Evolutionary conservation across 1,140 invertebrate genomes (phyloP).

Genomic region (Pseudachorutes palmiensis): DNA sequence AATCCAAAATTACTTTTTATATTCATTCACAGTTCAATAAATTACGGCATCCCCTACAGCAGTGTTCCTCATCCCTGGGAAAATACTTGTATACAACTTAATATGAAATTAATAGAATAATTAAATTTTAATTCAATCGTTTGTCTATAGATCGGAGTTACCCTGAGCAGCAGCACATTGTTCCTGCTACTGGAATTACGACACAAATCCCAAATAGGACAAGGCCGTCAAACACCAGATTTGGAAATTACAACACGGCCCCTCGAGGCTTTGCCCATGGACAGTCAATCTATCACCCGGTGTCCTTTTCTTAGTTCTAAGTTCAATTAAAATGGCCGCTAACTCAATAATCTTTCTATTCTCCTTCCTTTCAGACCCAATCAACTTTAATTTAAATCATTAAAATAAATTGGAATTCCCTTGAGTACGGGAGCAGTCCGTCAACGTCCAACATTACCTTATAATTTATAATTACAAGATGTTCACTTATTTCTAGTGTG

Average conservation of each 20-base stretch:
- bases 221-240: not conserved
- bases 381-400: too few relatives aligned
- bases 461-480: too few relatives aligned
- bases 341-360: too few relatives aligned
- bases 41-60: too few relatives aligned
- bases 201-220: not conserved
- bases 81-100: not conserved
- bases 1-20: not conserved
- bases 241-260: conserved; percentile 36
- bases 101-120: not conserved
- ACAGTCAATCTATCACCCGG: conserved; percentile 30
- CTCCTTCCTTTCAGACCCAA: too few relatives aligned
- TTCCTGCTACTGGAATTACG: not conserved
- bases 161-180: too few relatives aligned
- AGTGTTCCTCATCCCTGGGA: conserved; percentile 8
- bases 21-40: too few relatives aligned
- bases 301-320: conserved; percentile 32
- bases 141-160: not conserved
- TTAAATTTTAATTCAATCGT: not conserved
- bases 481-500: too few relatives aligned
- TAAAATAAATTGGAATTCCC: too few relatives aligned
- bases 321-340: too few relatives aligned
- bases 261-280: conserved; percentile 34
- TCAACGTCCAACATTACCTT: too few relatives aligned
- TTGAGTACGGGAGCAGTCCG: too few relatives aligned